Percentiles rank a stretch among this genome's conserved stretches.
Conservation (phyloP, 2,888 invertebrate species). For the Diaperis boleti region DNA sequence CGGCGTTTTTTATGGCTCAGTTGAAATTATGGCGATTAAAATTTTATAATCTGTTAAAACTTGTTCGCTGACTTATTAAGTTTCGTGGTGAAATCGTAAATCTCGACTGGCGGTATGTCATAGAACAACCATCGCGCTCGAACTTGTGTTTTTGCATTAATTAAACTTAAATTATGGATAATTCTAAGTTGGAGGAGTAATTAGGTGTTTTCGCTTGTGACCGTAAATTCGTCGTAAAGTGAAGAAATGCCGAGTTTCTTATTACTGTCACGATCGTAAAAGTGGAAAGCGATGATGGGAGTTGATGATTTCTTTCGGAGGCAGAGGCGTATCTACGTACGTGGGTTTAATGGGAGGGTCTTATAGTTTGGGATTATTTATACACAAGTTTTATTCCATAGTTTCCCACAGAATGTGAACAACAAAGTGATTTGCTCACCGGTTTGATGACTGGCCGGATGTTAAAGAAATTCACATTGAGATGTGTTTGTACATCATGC, state of each 20-base stretch:
- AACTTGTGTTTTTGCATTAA: conserved; percentile 30
- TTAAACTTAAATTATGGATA: conserved; percentile 28
- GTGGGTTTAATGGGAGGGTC: no score
- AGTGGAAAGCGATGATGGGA: background rate
- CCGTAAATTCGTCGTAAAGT: conserved; percentile 1
- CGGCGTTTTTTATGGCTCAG: background rate
- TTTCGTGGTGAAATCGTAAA: conserved; percentile 15
- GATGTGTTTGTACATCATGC: no score
- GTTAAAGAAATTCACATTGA: no score
- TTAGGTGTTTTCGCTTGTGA: conserved; percentile 1
- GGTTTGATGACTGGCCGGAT: no score
- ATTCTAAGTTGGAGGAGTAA: conserved; percentile 18
- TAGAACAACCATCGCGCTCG: conserved; percentile 10
- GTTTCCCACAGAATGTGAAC: no score
- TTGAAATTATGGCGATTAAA: conserved; percentile 14
- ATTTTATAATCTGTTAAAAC: conserved; percentile 29
- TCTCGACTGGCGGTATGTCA: conserved; percentile 13
- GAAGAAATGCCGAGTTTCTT: conserved; percentile 4
- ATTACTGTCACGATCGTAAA: conserved; percentile 1
- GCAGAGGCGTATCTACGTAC: background rate
- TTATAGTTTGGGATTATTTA: no score
- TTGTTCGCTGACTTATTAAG: conserved; percentile 12
- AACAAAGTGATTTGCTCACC: no score
- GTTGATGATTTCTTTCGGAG: background rate
- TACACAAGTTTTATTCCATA: no score